These are phyloP conservation scores for Andrena dorsata DNA, from an alignment of 2,888 invertebrate species.

Conservation along the genomic window DNA sequence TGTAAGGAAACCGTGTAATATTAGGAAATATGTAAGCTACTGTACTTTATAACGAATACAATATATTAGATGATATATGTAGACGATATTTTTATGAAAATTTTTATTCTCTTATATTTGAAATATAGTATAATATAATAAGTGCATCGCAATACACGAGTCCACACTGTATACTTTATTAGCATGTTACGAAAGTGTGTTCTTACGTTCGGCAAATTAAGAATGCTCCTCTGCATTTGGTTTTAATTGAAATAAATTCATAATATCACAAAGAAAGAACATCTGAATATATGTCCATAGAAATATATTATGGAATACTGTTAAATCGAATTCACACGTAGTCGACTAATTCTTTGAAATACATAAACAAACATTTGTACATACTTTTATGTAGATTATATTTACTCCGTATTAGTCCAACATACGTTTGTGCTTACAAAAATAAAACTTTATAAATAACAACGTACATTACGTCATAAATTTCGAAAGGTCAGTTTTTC, in stretches of 20 bases:
- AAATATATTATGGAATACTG: neutral
- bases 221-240: neutral
- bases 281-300: conserved; percentile 26
- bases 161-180: conserved; percentile 18
- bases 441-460: conserved; percentile 61
- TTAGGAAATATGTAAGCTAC: neutral
- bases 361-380: conserved; percentile 8
- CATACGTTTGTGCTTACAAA: conserved; percentile 58
- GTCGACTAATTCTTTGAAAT: neutral
- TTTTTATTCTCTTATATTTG: conserved; percentile 25
- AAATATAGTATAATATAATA: conserved; percentile 20
- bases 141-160: conserved; percentile 16
- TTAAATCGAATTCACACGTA: conserved; percentile 5
- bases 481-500: conserved; percentile 32
- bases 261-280: conserved; percentile 43
- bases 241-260: conserved; percentile 9
- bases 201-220: conserved; percentile 2
- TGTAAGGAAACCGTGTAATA: neutral
- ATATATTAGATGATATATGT: neutral
- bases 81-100: neutral
- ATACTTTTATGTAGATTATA: conserved; percentile 43
- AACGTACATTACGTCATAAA: conserved; percentile 25
- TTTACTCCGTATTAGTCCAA: conserved; percentile 33
- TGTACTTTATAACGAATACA: neutral
- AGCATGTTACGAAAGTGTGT: conserved; percentile 16